These are phyloP conservation scores for Teleopsis dalmanni DNA, from an alignment of 1,140 invertebrate genomes.

Conservation along the genomic window DNA sequence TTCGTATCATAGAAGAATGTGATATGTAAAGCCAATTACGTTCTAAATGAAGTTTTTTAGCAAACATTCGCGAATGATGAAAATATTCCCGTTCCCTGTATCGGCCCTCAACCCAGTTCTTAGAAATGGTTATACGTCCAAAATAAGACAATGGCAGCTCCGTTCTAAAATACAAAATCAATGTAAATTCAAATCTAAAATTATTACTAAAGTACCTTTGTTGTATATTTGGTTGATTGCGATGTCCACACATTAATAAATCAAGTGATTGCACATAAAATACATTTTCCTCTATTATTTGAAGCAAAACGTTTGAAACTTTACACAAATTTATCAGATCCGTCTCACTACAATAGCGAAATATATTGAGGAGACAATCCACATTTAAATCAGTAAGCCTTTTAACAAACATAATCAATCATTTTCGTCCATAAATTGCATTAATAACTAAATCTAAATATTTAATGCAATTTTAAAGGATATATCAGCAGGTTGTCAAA, in stretches of 20 bases:
- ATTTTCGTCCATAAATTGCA: too few species aligned
- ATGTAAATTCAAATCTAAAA: neutral
- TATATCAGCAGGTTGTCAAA: too few species aligned
- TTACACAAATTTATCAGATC: slow-evolving; percentile 24
- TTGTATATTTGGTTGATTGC: slow-evolving; percentile 17
- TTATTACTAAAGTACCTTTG: slow-evolving; percentile 18
- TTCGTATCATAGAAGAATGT: slow-evolving; percentile 27
- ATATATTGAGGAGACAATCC: slow-evolving; percentile 29
- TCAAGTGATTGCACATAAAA: slow-evolving; percentile 23
- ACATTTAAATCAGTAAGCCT: slow-evolving; percentile 21
- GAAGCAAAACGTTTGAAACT: slow-evolving; percentile 16
- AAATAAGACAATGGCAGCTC: slow-evolving; percentile 20
- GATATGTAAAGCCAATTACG: slow-evolving; percentile 27
- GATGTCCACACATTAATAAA: slow-evolving; percentile 32
- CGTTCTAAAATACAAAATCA: neutral
- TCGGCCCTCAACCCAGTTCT: slow-evolving; percentile 30
- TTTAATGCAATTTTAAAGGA: too few species aligned
- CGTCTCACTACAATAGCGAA: slow-evolving; percentile 23
- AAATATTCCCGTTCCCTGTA: slow-evolving; percentile 31
- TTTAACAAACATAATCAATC: too few species aligned
- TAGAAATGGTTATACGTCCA: slow-evolving; percentile 23
- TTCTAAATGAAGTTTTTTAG: slow-evolving; percentile 31
- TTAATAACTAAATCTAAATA: too few species aligned
- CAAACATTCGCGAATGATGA: slow-evolving; percentile 32
- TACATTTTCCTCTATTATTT: slow-evolving; percentile 25